phyloP scores from a whole-genome alignment of 2,113 vertebrate genomes.

The Turdus rufiventris region DNA sequence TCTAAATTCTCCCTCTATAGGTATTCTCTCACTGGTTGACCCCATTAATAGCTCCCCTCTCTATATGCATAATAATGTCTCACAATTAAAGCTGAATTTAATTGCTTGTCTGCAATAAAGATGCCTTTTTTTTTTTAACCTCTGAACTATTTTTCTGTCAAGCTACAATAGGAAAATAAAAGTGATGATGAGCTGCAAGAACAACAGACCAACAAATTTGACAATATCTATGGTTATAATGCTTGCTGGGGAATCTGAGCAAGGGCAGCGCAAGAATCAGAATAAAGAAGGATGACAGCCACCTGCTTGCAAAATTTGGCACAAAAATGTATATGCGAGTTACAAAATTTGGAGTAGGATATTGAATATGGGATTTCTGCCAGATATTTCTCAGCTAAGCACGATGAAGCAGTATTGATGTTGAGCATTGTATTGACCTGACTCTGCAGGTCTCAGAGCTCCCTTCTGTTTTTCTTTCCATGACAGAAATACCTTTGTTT shows the following conservation, averaged over 20 bases:
- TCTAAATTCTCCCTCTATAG: neutral
- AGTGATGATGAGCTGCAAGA: neutral
- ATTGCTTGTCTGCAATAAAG: neutral
- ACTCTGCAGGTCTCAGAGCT: neutral
- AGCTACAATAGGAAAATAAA: constrained; percentile 32
- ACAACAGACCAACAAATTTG: neutral
- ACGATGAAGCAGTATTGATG: neutral
- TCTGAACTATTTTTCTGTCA: constrained; percentile 17
- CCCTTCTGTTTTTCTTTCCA: neutral
- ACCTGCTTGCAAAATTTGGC: constrained; percentile 8
- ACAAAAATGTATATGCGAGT: neutral
- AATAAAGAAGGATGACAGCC: constrained; percentile 35
- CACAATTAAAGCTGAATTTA: constrained; percentile 23
- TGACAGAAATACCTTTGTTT: neutral
- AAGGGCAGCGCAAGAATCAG: neutral
- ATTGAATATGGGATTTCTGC: neutral
- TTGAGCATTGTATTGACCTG: neutral
- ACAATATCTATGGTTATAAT: neutral
- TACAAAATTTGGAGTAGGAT: neutral
- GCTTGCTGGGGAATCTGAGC: constrained; percentile 35
- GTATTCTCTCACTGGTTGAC: constrained; percentile 6
- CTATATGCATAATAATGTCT: neutral
- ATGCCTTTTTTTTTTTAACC: neutral
- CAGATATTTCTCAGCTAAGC: constrained; percentile 24
- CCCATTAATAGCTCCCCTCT: neutral